Evolutionary conservation across 2,797 vertebrate species (phyloP), one percentile per base, ranked within the genome.

Genomic region (Bradypus variegatus): DNA sequence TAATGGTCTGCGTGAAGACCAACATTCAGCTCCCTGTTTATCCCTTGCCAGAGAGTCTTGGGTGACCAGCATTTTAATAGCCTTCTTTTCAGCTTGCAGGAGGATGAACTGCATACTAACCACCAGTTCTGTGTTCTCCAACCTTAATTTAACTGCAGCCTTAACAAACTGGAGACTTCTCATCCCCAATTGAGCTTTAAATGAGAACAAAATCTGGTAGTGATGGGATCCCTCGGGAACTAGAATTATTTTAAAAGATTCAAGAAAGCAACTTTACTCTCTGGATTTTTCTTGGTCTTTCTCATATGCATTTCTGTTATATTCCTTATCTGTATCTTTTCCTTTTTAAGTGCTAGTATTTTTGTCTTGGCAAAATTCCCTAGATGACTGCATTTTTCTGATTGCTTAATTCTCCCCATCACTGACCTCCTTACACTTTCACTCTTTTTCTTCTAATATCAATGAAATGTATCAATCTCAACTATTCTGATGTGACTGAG

Each of bases 11-110:
- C 91, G 95, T 96, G 97, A 96, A 97, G 96, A 96, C 96, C 96
- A 95, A 93, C 95, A 97, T 97, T 98, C 97, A 97, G 91, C 96
- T 92, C 84, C 55, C 83, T 92, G 93, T 97, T 96, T 95, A 95
- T 95, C 95, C 92, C 91, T 86, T 14, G 48, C 97, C 97, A 97
- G 96, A 95, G 84, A 79, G 94, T 87, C 83, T 88, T 55, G 92
- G 95, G 95, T 98, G 98, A 96, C 96, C 96, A 72, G 98, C 98
- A 98, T 98, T 95, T 96, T 97, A 98, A 98, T 98, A 96, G 41
- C 48, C 38, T 23, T 87, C 94, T 97, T 96, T 97, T 96, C 96
- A 97, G 94, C 94, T 94, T 91, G 50, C 29, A 72, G 64, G 95
- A 95, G 64, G 96, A 97, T 95, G 96, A 95, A 95, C 97, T 90